Evolutionary conservation across 2,888 invertebrate genomes (phyloP).

Genomic region (Ichneumoninae sp.): DNA sequence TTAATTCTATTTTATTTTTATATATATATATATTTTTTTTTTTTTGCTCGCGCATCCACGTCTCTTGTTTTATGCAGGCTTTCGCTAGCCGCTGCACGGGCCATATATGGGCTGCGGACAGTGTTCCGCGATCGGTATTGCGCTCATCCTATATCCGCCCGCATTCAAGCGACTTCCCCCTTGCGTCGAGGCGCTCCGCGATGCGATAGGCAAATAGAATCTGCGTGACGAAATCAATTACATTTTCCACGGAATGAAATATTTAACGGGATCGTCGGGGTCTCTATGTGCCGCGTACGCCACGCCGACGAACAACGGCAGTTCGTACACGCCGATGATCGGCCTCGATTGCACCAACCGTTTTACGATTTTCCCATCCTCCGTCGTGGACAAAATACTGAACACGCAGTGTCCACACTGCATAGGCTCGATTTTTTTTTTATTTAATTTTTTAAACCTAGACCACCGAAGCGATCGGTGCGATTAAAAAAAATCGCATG

Average conservation of each 20-base stretch:
- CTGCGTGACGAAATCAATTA: constrained; percentile 76
- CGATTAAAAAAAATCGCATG: neutral
- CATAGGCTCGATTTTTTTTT: neutral
- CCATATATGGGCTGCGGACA: neutral
- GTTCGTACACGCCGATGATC: constrained; percentile 42
- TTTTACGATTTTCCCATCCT: constrained; percentile 21
- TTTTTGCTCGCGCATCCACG: constrained; percentile 5
- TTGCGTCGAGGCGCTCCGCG: constrained; percentile 22
- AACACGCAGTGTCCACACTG: constrained; percentile 3
- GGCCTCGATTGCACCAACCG: constrained; percentile 2
- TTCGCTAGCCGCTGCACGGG: neutral
- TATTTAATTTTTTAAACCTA: neutral
- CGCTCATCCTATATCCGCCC: constrained; percentile 20
- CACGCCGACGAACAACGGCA: constrained; percentile 45
- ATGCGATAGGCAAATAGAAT: constrained; percentile 72
- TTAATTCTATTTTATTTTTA: neutral
- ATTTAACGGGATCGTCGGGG: constrained; percentile 50
- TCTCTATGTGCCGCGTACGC: neutral
- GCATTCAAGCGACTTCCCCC: constrained; percentile 13
- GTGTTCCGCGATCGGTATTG: constrained; percentile 22
- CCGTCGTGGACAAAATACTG: constrained; percentile 20
- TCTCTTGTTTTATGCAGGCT: neutral
- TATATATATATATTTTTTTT: neutral
- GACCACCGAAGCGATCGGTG: neutral
- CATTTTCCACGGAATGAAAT: constrained; percentile 70